Evolutionary conservation across 2,113 vertebrate species (phyloP).

Genomic region (Antechinus flavipes): DNA sequence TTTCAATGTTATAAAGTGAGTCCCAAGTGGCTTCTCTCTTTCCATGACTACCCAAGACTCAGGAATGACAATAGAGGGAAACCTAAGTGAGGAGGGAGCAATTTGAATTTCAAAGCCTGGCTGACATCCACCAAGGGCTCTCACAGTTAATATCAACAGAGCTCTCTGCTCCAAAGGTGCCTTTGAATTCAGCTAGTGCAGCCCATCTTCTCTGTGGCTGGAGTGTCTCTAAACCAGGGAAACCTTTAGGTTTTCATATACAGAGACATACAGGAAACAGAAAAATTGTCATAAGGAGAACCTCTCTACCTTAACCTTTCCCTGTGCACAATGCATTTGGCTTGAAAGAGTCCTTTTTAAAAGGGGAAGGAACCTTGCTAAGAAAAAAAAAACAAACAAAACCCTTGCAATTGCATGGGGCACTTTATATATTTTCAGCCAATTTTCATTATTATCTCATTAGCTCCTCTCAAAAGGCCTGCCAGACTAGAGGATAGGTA

Average conservation of each 20-base stretch:
- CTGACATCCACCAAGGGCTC: conserved; percentile 80
- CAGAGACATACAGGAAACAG: conserved; percentile 69
- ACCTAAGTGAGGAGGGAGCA: conserved; percentile 60
- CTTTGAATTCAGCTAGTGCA: conserved; percentile 73
- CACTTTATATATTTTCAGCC: neutral
- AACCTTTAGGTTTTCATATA: conserved; percentile 79
- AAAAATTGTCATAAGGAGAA: conserved; percentile 67
- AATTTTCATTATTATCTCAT: rapidly evolving
- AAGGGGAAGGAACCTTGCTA: conserved; percentile 37
- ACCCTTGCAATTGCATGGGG: neutral
- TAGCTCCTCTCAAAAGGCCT: neutral
- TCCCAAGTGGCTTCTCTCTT: conserved; percentile 75
- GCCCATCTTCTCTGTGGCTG: conserved; percentile 66
- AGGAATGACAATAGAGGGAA: conserved; percentile 70
- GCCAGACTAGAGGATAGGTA: neutral
- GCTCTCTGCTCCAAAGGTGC: conserved; percentile 56
- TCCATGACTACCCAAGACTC: conserved; percentile 69
- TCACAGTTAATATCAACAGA: conserved; percentile 79
- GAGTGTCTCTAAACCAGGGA: conserved; percentile 67
- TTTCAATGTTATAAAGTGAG: conserved; percentile 64
- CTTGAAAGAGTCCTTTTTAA: conserved; percentile 70
- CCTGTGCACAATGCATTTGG: conserved; percentile 70
- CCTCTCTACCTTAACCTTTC: conserved; percentile 52
- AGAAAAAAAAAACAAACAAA: neutral
- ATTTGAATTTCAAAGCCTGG: conserved; percentile 84